These are phyloP conservation scores for Poecilia picta DNA, from an alignment of 2,797 vertebrate species.

Conservation along the genomic window DNA sequence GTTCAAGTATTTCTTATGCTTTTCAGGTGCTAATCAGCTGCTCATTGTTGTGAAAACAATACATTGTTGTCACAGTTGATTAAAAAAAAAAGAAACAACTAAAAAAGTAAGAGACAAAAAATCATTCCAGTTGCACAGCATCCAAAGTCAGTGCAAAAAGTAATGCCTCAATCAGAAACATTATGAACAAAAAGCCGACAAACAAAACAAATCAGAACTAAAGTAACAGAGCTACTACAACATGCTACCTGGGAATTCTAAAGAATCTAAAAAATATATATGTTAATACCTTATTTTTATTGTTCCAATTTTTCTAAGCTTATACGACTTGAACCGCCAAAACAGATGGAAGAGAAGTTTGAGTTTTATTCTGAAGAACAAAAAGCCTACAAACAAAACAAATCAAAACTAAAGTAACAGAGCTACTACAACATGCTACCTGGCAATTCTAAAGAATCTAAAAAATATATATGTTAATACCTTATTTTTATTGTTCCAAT, in stretches of 20 bases:
- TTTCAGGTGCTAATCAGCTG: not conserved
- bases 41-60: not conserved
- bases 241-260: not conserved
- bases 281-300: not conserved
- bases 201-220: not conserved
- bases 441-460: not conserved
- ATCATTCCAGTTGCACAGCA: not conserved
- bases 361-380: conserved; percentile 33
- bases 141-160: not conserved
- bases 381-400: not conserved
- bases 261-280: not conserved
- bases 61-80: not conserved
- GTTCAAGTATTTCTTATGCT: not conserved
- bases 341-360: not conserved
- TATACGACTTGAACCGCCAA: not conserved
- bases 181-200: not conserved
- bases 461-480: not conserved
- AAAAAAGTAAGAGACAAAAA: not conserved
- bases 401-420: not conserved
- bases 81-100: not conserved
- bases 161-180: not conserved
- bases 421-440: not conserved
- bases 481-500: not conserved
- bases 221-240: not conserved
- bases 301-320: not conserved